Percentiles rank a stretch among this genome's conserved stretches.
phyloP scores from a whole-genome alignment of 2,888 invertebrate species.

The Neria commutata region DNA sequence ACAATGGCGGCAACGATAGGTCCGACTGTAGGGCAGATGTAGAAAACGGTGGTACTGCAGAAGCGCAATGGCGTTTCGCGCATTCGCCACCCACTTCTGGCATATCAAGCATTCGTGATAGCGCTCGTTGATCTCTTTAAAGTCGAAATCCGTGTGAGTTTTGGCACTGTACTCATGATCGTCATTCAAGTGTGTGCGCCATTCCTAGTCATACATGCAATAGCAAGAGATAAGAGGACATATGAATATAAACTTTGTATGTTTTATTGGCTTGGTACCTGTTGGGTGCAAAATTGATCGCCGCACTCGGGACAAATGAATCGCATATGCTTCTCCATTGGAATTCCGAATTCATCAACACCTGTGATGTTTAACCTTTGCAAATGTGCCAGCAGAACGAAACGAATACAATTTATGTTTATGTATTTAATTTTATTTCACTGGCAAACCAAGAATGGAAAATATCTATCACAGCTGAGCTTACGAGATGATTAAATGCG shows the following conservation, averaged over 20 bases:
- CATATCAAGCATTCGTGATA: conserved; percentile 52
- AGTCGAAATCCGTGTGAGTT: conserved; percentile 46
- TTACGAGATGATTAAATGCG: too few species aligned
- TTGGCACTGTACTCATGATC: conserved; percentile 46
- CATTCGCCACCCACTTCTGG: conserved; percentile 51
- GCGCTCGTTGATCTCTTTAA: conserved; percentile 44
- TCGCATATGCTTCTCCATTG: conserved; percentile 51
- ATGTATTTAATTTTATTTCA: too few species aligned
- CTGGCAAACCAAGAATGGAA: too few species aligned
- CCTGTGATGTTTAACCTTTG: too few species aligned
- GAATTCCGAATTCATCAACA: too few species aligned
- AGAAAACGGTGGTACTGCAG: conserved; percentile 53
- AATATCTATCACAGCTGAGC: too few species aligned
- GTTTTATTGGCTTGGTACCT: neutral
- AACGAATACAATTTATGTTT: too few species aligned
- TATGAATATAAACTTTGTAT: neutral
- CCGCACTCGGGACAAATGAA: conserved; percentile 56
- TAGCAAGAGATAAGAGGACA: too few species aligned
- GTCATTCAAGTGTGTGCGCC: conserved; percentile 50
- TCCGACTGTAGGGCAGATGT: conserved; percentile 46
- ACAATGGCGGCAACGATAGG: conserved; percentile 50
- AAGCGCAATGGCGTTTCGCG: conserved; percentile 47
- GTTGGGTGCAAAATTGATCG: conserved; percentile 44
- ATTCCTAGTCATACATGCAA: too few species aligned
- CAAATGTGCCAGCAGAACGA: too few species aligned